Conservation (phyloP, 2,888 invertebrate species). For the Meteorus colon region DNA sequence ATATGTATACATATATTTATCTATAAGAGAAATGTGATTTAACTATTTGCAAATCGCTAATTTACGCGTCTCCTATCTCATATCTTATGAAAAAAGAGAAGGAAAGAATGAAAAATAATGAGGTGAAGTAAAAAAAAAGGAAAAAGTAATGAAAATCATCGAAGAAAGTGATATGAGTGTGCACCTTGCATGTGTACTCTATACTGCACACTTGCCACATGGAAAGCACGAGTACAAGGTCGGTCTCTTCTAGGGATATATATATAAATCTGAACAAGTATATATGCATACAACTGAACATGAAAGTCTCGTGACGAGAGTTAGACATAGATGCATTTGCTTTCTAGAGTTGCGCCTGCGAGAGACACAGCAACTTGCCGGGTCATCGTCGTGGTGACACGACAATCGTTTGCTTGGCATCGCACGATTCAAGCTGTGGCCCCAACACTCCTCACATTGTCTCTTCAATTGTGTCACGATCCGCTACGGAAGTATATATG, state of each 20-base stretch:
- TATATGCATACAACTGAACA: constrained; percentile 14
- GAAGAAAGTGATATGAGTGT: background rate
- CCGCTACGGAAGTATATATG: background rate
- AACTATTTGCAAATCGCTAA: constrained; percentile 3
- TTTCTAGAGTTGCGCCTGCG: constrained; percentile 48
- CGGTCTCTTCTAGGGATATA: constrained; percentile 22
- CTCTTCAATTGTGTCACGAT: constrained; percentile 37
- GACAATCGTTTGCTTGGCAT: constrained; percentile 65
- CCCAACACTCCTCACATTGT: constrained; percentile 32
- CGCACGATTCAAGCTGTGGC: constrained; percentile 62
- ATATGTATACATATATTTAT: constrained; percentile 5
- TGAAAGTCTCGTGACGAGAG: constrained; percentile 57
- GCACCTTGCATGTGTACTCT: constrained; percentile 39
- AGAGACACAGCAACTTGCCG: constrained; percentile 35
- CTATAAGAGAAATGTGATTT: constrained; percentile 1
- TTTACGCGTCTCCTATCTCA: constrained; percentile 27
- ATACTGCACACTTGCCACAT: constrained; percentile 50
- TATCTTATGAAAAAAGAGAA: background rate
- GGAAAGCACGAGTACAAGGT: constrained; percentile 48
- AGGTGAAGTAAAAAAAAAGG: background rate
- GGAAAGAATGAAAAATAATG: background rate
- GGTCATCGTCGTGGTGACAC: constrained; percentile 65
- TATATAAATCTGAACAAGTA: background rate
- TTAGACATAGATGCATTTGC: constrained; percentile 31
- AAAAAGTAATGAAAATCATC: background rate